Evolutionary conservation across 2,888 invertebrate genomes (phyloP), one percentile per base, ranked within the genome.

Genomic region (Clunio marinus): DNA sequence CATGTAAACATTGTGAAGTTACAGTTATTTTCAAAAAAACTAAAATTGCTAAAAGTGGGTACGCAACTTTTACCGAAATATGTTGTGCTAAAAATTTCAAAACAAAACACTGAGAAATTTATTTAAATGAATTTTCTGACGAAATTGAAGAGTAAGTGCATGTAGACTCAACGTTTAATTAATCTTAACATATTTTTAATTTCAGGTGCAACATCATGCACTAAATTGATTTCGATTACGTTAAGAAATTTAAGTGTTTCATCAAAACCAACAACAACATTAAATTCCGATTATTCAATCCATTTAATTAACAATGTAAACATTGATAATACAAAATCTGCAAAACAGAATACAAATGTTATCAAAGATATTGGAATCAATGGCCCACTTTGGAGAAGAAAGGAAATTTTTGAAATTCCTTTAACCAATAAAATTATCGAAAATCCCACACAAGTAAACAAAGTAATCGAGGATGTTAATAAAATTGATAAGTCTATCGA

Each of bases 391-490:
- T 51, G 51, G 51, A 66, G 45, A 27, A 32, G n/a, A 22, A 67
- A 68, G 17, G 68, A 68, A 68, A 68, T 68, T 28, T 68, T 68
- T 24, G 68, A 68, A 17, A 0, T 68, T 5, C 68, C 68, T 2
- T 20, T 68, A 68, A 68, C 68, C 68, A 68, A 68, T 27, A 68
- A 68, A 58, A 58, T 68, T n/a, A 41, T 68, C 4, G 58, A 68
- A 41, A 58, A 24, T 17, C 68, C 68, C 0, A 58, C n/a, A 8
- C 32, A 55, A 7, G 58, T 68, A 4, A 57, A 5, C 13, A 68
- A 58, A 24, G 22, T 58, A 1, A 68, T 68, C 22, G 58, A 58
- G 24, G 68, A 68, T 22, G 22, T 41, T 17, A 17, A 15, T 0
- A 35, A 58, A 3, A 24, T 28, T 4, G 15, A 66, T 22, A 32